phyloP scores from a whole-genome alignment of 2,113 vertebrate species.

The Apodemus sylvaticus region DNA sequence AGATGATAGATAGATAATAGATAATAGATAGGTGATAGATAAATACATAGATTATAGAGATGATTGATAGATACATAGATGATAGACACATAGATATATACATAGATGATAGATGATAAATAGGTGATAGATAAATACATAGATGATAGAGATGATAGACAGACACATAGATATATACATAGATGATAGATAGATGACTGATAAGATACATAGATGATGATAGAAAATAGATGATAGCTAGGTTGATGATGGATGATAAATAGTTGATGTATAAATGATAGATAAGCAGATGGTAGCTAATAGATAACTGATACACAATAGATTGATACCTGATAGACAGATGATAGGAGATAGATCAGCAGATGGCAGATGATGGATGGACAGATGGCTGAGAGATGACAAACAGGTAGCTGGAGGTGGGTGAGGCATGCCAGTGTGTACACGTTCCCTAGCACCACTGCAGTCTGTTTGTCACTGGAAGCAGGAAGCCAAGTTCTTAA shows the following conservation, averaged over 20 bases:
- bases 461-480: not conserved
- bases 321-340: not conserved
- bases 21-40: not conserved
- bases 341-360: not conserved
- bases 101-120: not conserved
- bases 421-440: too few relatives aligned
- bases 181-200: not conserved
- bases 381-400: not conserved
- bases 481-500: not conserved
- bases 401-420: too few relatives aligned
- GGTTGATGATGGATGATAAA: not conserved
- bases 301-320: not conserved
- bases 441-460: accelerated
- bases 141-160: not conserved
- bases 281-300: not conserved
- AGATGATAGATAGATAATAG: not conserved
- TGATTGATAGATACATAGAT: not conserved
- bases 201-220: not conserved
- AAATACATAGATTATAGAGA: not conserved
- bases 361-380: not conserved
- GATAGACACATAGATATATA: not conserved
- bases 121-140: not conserved
- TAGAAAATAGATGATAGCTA: not conserved
- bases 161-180: not conserved
- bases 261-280: not conserved